Evolutionary conservation across 2,888 invertebrate species (phyloP).

Genomic region (Autographa gamma): DNA sequence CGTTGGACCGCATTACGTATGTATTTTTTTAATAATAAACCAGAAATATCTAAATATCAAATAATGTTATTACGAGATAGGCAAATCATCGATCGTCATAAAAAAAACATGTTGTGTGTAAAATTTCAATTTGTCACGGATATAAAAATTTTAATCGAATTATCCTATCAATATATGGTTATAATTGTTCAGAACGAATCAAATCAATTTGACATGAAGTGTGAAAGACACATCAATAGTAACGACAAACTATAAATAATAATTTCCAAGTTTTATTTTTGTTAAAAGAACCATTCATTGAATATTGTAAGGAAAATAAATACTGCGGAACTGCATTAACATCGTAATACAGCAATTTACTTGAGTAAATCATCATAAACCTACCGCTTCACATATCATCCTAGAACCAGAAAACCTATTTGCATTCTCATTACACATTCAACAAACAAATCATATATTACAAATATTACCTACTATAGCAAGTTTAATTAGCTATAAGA

Average conservation of each 20-base stretch:
- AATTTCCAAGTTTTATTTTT: background rate
- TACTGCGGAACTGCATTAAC: background rate
- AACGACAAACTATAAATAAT: constrained; percentile 8
- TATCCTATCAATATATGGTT: constrained; percentile 7
- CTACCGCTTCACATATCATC: background rate
- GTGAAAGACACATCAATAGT: constrained; percentile 19
- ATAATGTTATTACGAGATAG: background rate
- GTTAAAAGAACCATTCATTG: background rate
- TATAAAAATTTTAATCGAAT: constrained; percentile 21
- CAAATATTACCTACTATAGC: constrained; percentile 11
- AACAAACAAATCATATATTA: constrained; percentile 7
- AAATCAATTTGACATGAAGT: constrained; percentile 18
- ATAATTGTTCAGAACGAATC: constrained; percentile 35
- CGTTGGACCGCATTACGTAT: too few relatives aligned
- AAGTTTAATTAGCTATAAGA: constrained; percentile 39
- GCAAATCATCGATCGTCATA: background rate
- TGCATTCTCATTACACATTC: background rate
- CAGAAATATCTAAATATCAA: background rate
- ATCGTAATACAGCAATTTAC: background rate
- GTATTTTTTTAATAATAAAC: too few relatives aligned
- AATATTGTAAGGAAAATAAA: background rate
- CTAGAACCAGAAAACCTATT: constrained; percentile 1
- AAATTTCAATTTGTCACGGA: constrained; percentile 11
- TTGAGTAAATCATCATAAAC: background rate
- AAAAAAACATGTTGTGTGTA: constrained; percentile 3